phyloP scores from a whole-genome alignment of 2,888 invertebrate genomes.

The Pachliopta kotzebuea region DNA sequence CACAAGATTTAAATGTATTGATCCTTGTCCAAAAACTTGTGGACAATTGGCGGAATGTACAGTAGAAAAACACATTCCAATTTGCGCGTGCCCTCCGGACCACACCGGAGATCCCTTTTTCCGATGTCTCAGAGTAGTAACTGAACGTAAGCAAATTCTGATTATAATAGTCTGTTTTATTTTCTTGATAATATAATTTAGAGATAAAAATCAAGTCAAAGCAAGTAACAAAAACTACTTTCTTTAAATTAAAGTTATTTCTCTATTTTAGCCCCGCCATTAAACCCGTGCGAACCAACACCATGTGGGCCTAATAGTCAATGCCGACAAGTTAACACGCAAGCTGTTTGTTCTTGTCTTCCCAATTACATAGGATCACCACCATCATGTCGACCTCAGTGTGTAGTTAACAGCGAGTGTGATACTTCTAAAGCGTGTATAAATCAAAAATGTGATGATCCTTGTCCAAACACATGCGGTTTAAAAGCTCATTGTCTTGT shows the following conservation, averaged over 20 bases:
- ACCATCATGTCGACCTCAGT: constrained; percentile 91
- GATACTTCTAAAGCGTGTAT: constrained; percentile 90
- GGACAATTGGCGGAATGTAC: constrained; percentile 89
- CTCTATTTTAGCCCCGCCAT: constrained; percentile 59
- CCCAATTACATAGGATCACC: constrained; percentile 89
- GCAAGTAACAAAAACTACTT: neutral
- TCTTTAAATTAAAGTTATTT: constrained; percentile 8
- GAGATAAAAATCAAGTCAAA: no score
- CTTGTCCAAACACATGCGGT: constrained; percentile 94
- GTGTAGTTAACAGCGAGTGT: constrained; percentile 93
- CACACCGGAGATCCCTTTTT: constrained; percentile 92
- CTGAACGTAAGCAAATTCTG: constrained; percentile 51
- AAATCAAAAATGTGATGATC: constrained; percentile 92
- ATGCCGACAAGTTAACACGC: constrained; percentile 88
- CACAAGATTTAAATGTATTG: constrained; percentile 89
- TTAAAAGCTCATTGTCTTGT: constrained; percentile 90
- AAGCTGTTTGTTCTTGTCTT: constrained; percentile 92
- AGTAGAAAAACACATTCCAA: constrained; percentile 89
- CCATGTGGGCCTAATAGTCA: constrained; percentile 95
- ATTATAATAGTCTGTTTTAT: neutral
- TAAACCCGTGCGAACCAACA: constrained; percentile 89
- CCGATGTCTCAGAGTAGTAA: constrained; percentile 82
- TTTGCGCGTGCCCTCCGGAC: constrained; percentile 87
- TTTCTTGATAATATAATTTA: neutral
- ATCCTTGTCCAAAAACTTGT: constrained; percentile 92